Base-by-base conservation (phyloP, 1,140 invertebrate genomes). In the Frieseomelitta varia region DNA sequence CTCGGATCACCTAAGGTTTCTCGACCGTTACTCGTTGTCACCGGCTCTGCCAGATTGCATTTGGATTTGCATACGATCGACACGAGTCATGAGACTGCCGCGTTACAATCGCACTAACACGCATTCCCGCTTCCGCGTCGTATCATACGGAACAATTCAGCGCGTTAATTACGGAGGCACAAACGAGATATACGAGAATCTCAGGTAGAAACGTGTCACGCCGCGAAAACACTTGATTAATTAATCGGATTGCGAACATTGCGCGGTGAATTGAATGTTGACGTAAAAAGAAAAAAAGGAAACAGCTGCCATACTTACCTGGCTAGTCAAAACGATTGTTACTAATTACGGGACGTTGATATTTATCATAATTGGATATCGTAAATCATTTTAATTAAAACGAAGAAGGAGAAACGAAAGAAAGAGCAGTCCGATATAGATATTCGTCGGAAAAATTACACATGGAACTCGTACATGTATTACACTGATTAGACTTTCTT, bases 1-100 rank as follows among this genome's bases (percentile, higher is more conserved):
- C 34, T n/a, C 65, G 79, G 69, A 85, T 88, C 88, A 91, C 78
- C 89, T 92, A 91, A 77, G 92, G 89, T 93, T 93, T 93, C 93
- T 67, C 84, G 78, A 84, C 88, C 90, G 85, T 91, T 92, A 90
- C 85, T 69, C 71, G 67, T 85, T 74, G 72, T 75, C 81, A 63
- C 81, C 77, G 74, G 47, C 65, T 78, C 82, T 75, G 68, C 56
- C 78, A 78, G 81, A 79, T 87, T 85, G 86, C 84, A 30, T 81
- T 74, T 71, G 61, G 51, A 81, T 79, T 88, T 81, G 75, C 81
- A 77, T 77, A 53, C 67, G 74, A 65, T 81, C 79, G 79, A 85
- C 78, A 51, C 63, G 65, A 87, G 55, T 55, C 72, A 67, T 19
- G 61, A 39, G 73, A 79, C 63, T 77, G 65, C 55, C 76, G 63